Conservation (phyloP, 2,797 vertebrate species). For the Eulemur coronatus region DNA sequence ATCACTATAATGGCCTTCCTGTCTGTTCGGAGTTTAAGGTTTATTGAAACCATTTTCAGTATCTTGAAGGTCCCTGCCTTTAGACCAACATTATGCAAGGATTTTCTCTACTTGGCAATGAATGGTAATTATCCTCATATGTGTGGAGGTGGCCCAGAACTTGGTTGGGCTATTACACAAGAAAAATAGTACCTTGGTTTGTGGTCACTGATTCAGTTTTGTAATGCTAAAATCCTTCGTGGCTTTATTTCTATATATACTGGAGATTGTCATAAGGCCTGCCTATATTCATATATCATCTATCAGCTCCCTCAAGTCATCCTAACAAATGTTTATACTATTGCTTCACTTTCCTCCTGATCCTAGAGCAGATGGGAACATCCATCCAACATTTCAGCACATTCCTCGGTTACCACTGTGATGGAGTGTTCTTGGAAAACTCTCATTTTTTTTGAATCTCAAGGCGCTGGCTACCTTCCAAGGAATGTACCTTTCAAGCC, state of each 20-base stretch:
- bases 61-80: not conserved
- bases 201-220: not conserved
- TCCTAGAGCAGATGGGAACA: slow-evolving; percentile 27
- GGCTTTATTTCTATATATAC: slow-evolving; percentile 13
- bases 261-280: not conserved
- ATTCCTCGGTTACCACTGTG: slow-evolving; percentile 62
- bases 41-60: slow-evolving; percentile 11
- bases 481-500: slow-evolving; percentile 51
- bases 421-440: slow-evolving; percentile 60
- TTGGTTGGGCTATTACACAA: not conserved
- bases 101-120: slow-evolving; percentile 7
- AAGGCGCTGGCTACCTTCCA: slow-evolving; percentile 48
- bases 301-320: slow-evolving; percentile 27
- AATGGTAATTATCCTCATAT: slow-evolving; percentile 46
- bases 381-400: slow-evolving; percentile 54
- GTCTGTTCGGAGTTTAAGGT: not conserved
- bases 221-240: slow-evolving; percentile 26
- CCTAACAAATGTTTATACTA: slow-evolving; percentile 55
- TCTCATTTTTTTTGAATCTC: slow-evolving; percentile 21
- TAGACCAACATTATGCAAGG: not conserved
- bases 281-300: not conserved
- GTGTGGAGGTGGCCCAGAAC: not conserved
- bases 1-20: not conserved
- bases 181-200: not conserved
- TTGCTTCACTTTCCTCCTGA: slow-evolving; percentile 40